phyloP scores from a whole-genome alignment of 2,113 vertebrate genomes.

The Hyperopisus bebe region DNA sequence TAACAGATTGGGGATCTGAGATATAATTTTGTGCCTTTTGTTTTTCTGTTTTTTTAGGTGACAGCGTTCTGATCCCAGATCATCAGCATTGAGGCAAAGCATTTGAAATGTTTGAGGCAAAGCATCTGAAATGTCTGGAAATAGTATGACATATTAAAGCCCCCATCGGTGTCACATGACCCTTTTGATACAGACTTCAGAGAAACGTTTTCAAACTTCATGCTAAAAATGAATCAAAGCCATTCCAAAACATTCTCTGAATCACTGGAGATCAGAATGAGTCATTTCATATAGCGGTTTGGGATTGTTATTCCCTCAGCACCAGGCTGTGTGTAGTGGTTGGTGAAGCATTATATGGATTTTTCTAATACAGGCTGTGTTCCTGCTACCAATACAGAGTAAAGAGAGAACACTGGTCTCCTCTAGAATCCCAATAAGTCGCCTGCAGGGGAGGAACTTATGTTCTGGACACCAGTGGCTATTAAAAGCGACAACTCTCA shows the following conservation, averaged over 20 bases:
- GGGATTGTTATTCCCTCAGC: background rate
- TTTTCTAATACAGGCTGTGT: background rate
- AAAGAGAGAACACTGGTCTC: background rate
- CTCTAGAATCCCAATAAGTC: background rate
- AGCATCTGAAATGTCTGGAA: background rate
- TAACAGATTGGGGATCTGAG: background rate
- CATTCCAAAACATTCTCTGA: background rate
- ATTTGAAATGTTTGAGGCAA: background rate
- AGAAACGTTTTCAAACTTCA: background rate
- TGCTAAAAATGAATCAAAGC: background rate
- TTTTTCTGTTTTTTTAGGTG: background rate
- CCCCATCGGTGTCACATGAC: background rate
- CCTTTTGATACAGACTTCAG: background rate
- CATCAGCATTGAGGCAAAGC: background rate
- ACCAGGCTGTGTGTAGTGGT: background rate
- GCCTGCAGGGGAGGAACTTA: background rate
- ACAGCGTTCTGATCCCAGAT: background rate
- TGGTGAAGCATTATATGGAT: background rate
- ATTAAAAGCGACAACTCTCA: background rate
- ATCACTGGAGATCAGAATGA: background rate
- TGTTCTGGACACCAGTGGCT: background rate
- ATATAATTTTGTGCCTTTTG: background rate
- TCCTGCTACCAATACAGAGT: background rate
- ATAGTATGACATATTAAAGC: background rate
- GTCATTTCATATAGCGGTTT: background rate